Base-by-base conservation (phyloP, 1,140 invertebrate species). In the Aporrectodea caliginosa region DNA sequence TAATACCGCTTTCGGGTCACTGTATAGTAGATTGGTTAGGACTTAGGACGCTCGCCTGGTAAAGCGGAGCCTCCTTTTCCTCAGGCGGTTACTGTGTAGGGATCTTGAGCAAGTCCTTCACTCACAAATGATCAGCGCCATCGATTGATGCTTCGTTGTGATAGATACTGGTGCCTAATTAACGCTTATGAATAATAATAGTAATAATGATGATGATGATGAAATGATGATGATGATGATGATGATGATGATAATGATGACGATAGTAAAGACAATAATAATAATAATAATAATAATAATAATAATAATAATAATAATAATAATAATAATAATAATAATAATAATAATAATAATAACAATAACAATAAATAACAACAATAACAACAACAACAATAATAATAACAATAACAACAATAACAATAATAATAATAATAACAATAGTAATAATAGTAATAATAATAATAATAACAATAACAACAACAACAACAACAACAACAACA, bases 401-500 rank as follows among this genome's bases (percentile, higher is more conserved):
- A 31, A 73, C 22, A n/a, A n/a, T n/a, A n/a, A n/a, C n/a, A n/a
- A n/a, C n/a, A n/a, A n/a, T n/a, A n/a, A n/a, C n/a, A n/a, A n/a
- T n/a, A n/a, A n/a, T n/a, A n/a, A n/a, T n/a, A n/a, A n/a, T n/a
- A n/a, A n/a, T n/a, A n/a, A 2, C 32, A 71, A 71, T 71, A 16
- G 0, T 16, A 16, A 71, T 71, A 71, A 16, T 14, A 16, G 32
- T 71, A 1, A 16, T 14, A 71, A 71, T 30, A 30, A 71, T 6
- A 30, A 16, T 27, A 27, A 16, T 70, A 70, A 16, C 31, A 70
- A 16, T 70, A 71, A 71, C 32, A 71, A 71, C 32, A 16, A 71
- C 32, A 71, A 71, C 32, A 71, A 71, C 32, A 71, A 68, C n/a
- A 68, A 68, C n/a, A 68, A n/a, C n/a, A n/a, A n/a, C n/a, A n/a